Evolutionary conservation across 2,113 vertebrate genomes (phyloP), one percentile per base, ranked within the genome.

Genomic region (Thunnus thynnus): DNA sequence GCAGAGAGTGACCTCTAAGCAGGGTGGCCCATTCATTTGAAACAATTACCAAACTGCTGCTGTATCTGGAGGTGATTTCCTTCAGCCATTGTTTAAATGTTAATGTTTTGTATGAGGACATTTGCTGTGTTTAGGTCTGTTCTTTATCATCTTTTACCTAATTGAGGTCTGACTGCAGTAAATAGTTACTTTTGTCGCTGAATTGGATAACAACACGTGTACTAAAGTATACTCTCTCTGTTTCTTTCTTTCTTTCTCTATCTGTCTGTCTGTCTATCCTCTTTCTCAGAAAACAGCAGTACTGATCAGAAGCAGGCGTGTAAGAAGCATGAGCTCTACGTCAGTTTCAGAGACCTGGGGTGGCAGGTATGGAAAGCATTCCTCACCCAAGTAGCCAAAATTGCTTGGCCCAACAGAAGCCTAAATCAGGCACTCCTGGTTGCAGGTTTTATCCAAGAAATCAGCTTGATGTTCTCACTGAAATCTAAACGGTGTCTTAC

Each of bases 291-390:
- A 83, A 98, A 97, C 94, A 97, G 96, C 96, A 99, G 97, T 84
- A 93, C 94, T 0, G 97, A 98, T 91, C 97, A 98, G 95, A 91
- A 96, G 69, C 98, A 99, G 92, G 97, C 97, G 13, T 99, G 98
- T 82, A 99, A 97, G 96, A 99, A 99, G 89, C 98, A 99, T 0
- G 98, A 99, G 90, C 96, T 99, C 64, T 99, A 98, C 13, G 98
- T 99, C 95, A 99, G 98, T 84, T 99, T 99, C 96, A 96, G 97
- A 10, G 98, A 99, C 93, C 95, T 99, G 80, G 97, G 97, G 75
- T 99, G 98, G 98, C 98, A 99, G 97, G 98, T 99, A 95, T 88
- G 89, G 75, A 79, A 70, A 80, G 61, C 61, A 16, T 8, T 5
- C 0, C 54, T 66, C 8, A 51, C 3, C 18, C 66, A 65, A 50